Evolutionary conservation across 2,888 invertebrate species (phyloP), one percentile per base, ranked within the genome.

Genomic region (Amorpha juglandis): DNA sequence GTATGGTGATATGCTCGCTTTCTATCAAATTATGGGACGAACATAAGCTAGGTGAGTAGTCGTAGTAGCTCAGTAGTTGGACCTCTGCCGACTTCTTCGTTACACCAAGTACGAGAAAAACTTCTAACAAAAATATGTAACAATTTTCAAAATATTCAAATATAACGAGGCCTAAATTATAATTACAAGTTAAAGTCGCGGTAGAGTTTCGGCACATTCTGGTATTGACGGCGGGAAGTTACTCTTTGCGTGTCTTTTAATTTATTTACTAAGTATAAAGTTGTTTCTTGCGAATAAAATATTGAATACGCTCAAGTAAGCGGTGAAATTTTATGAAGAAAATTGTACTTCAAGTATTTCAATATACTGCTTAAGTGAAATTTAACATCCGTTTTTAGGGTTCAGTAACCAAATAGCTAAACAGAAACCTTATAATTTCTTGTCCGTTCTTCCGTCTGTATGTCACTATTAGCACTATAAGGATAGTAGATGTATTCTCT

Each of bases 171-270:
- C 38, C n/a, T 12, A 19, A 6, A 1, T 12, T 58, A 38, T 8
- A 58, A 58, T 58, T 19, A 42, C 19, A 58, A 58, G 35, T 35
- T 55, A 38, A 8, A 33, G 45, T 11, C 11, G 55, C 6, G 42
- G 42, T 12, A 19, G 38, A 42, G 58, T 58, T 58, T 42, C 42
- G 42, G 11, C n/a, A 6, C 19, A 14, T 19, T 42, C 58, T 19
- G 19, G 35, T 42, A 42, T 42, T 21, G 58, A 58, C 19, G n/a
- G 27, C 14, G 53, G 38, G 38, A 42, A 42, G 42, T 58, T 42
- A 19, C 58, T 58, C 47, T 12, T 42, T n/a, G 52, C 19, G 52
- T 33, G 33, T 63, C 38, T 63, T 19, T 19, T 14, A 19, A 58
- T 42, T 58, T 19, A 58, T 58, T 42, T 58, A 58, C 19, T 19